phyloP scores from a whole-genome alignment of 1,140 invertebrate genomes.

The Neodiprion pinetum region DNA sequence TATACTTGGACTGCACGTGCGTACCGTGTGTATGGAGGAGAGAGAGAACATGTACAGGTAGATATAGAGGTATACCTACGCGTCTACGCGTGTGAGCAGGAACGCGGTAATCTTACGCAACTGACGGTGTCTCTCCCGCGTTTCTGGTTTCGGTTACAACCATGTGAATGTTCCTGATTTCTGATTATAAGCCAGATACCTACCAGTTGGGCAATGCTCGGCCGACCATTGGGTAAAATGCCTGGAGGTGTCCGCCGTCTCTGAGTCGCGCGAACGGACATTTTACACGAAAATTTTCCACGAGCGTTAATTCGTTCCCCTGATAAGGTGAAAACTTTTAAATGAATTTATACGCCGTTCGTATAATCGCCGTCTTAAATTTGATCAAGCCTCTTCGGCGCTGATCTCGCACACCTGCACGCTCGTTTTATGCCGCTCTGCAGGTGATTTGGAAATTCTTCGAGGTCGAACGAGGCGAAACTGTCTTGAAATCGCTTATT shows the following conservation, averaged over 20 bases:
- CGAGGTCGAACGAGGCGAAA: neutral
- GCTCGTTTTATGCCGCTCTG: too few relatives aligned
- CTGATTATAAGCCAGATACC: conserved; percentile 5
- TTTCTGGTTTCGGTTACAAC: conserved; percentile 5
- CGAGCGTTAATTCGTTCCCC: neutral
- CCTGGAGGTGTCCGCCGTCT: neutral
- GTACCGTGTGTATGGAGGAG: too few relatives aligned
- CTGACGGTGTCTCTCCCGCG: conserved; percentile 3
- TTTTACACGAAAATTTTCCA: neutral
- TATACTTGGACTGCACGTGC: neutral
- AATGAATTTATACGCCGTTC: neutral
- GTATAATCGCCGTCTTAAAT: neutral
- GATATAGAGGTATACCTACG: neutral
- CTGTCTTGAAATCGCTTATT: neutral
- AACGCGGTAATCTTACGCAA: neutral
- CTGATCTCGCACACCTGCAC: too few relatives aligned
- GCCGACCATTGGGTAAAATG: conserved; percentile 4
- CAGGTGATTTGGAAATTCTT: neutral
- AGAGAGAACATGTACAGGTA: too few relatives aligned
- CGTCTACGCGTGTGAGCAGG: neutral
- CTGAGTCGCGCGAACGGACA: neutral
- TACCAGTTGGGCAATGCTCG: conserved; percentile 1
- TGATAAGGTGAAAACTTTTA: too few relatives aligned
- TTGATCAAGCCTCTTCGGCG: too few relatives aligned
- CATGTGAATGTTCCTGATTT: conserved; percentile 7